Base-by-base conservation (phyloP, 2,888 invertebrate species). In the Lepidochrysops patricia region DNA sequence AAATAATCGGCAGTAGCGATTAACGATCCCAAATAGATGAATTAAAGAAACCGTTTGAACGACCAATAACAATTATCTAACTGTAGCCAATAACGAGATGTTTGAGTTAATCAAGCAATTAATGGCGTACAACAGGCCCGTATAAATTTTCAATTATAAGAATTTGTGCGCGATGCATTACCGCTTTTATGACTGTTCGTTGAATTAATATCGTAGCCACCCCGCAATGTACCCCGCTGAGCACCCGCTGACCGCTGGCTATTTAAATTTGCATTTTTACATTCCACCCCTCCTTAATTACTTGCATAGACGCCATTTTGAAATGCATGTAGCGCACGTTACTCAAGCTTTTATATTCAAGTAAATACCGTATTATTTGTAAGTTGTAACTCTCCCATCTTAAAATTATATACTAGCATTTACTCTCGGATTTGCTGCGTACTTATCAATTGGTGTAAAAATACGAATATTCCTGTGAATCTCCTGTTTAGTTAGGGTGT, bases 181-280 rank as follows among this genome's bases (percentile, higher is more conserved):
- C 73, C 63, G 66, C 71, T 76, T 43, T 43, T 43, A 82, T 89
- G 86, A 84, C 85, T 86, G 72, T 71, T 78, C 77, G 77, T 85
- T 82, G 80, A 82, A 86, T 87, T 88, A 87, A 87, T 87, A 83
- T 84, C 82, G 82, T 83, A 73, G 81, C 43, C 19, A 70, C 69
- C 63, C 64, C 68, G 81, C 85, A 85, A 86, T 80, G 76, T 80
- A 79, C 78, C 62, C 79, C 60, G 79, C 74, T 71, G 80, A 77
- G 73, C 79, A 77, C 79, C 77, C 73, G 76, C 70, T 74, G 79
- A 59, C 76, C 78, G 72, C 70, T 71, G 73, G 77, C 77, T 76
- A 79, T 85, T 83, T 82, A 82, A 83, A 87, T 88, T 88, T 88
- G 85, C 87, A 86, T 88, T 81, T 79, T 79, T 70, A 78, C 77